Conservation (phyloP, 1,140 invertebrate species). For the Euura lappo region DNA sequence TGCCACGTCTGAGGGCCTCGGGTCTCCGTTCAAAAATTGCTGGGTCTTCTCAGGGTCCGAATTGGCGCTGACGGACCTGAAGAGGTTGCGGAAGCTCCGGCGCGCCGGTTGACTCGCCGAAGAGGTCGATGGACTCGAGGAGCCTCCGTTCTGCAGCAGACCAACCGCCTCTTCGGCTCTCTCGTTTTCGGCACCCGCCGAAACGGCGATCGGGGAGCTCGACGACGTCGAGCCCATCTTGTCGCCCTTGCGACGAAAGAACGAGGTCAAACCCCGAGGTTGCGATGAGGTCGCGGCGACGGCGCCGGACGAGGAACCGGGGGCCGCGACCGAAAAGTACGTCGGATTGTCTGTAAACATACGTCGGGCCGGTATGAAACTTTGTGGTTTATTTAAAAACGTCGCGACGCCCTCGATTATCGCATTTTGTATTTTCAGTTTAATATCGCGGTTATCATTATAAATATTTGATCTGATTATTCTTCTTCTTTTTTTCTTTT, state of each 20-base stretch:
- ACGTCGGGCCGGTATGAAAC: constrained; percentile 17
- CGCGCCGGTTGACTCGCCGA: not conserved
- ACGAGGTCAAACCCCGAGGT: constrained; percentile 1
- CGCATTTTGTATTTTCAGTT: not conserved
- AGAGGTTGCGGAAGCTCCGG: constrained; percentile 53
- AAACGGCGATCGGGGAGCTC: constrained; percentile 27
- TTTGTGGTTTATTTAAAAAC: not conserved
- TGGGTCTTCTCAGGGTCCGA: constrained; percentile 59
- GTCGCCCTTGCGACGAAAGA: constrained; percentile 23
- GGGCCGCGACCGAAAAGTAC: constrained; percentile 62
- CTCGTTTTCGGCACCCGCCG: constrained; percentile 38
- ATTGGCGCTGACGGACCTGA: constrained; percentile 63
- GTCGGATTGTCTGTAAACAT: constrained; percentile 67
- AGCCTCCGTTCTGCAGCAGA: constrained; percentile 36
- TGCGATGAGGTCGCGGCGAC: constrained; percentile 9
- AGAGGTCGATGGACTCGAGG: not conserved
- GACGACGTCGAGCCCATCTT: constrained; percentile 49
- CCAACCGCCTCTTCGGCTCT: constrained; percentile 37
- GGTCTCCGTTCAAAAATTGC: constrained; percentile 64
- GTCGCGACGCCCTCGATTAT: not conserved
- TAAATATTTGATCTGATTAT: too few species aligned
- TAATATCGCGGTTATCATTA: too few species aligned
- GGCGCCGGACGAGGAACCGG: constrained; percentile 26
- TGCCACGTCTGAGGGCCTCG: constrained; percentile 63
- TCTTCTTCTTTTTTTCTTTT: too few species aligned